These are phyloP conservation scores for Campaea margaritaria DNA, from an alignment of 2,888 invertebrate species.

Conservation along the genomic window DNA sequence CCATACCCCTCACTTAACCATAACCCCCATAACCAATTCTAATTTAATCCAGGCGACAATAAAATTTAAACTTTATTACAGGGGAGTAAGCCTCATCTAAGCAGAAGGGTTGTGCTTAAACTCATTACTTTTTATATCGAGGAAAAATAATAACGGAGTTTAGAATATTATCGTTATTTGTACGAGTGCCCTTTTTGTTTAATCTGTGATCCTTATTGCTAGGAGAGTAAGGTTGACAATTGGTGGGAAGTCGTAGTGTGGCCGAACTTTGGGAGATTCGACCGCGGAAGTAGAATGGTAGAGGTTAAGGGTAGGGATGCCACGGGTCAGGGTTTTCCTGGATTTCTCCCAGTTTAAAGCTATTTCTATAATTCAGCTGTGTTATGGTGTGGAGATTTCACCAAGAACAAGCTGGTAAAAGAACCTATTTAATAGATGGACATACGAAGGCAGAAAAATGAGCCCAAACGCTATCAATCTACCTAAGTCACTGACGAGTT, in stretches of 20 bases:
- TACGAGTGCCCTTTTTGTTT: conserved; percentile 51
- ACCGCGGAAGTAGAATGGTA: conserved; percentile 38
- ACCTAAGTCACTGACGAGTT: too few species aligned
- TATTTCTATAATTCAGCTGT: too few species aligned
- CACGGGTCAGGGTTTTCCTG: neutral
- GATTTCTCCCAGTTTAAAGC: conserved; percentile 2
- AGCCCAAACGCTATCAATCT: too few species aligned
- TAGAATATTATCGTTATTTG: conserved; percentile 64
- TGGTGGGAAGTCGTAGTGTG: conserved; percentile 10
- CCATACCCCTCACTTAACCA: conserved; percentile 41
- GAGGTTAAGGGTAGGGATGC: conserved; percentile 32
- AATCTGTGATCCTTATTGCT: conserved; percentile 47
- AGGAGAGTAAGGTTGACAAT: conserved; percentile 31
- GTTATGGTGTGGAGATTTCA: too few species aligned
- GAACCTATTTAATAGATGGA: too few species aligned
- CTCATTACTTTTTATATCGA: conserved; percentile 70
- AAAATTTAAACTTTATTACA: conserved; percentile 53
- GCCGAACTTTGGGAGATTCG: conserved; percentile 26
- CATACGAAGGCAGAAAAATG: too few species aligned
- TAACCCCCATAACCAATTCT: conserved; percentile 46
- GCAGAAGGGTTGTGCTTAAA: conserved; percentile 41
- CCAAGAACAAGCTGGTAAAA: too few species aligned
- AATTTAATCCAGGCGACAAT: conserved; percentile 44
- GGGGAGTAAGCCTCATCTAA: conserved; percentile 41
- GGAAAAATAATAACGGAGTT: conserved; percentile 65